Evolutionary conservation across 1,140 invertebrate species (phyloP).

Genomic region (Nasonia giraulti): DNA sequence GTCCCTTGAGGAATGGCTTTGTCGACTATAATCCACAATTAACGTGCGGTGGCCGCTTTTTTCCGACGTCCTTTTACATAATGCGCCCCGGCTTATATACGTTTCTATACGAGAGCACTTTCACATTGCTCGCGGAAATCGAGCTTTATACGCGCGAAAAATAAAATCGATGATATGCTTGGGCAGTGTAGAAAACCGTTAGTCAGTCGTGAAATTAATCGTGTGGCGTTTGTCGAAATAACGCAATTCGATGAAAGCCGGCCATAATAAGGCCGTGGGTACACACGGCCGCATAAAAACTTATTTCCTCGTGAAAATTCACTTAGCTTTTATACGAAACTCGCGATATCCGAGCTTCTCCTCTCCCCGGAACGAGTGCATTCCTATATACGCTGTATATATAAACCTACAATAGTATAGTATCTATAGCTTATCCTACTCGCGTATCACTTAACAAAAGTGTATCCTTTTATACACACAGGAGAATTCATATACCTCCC

Average conservation of each 20-base stretch:
- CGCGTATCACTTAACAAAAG: slow-evolving; percentile 31
- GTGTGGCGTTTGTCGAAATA: background rate
- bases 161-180: no score
- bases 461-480: background rate
- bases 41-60: background rate
- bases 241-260: slow-evolving; percentile 13
- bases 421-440: background rate
- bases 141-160: no score
- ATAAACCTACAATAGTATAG: no score
- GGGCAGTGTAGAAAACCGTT: no score
- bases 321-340: slow-evolving; percentile 16
- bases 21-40: background rate
- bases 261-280: background rate
- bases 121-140: no score
- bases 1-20: background rate
- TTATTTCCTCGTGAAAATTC: slow-evolving; percentile 38
- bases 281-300: slow-evolving; percentile 11
- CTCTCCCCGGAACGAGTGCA: background rate
- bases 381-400: background rate
- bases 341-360: background rate
- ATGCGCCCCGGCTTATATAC: no score
- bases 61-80: no score
- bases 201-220: no score
- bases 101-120: no score
- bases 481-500: background rate